Evolutionary conservation across 2,113 vertebrate genomes (phyloP), one percentile per base, ranked within the genome.

Genomic region (Atrichornis clamosus): DNA sequence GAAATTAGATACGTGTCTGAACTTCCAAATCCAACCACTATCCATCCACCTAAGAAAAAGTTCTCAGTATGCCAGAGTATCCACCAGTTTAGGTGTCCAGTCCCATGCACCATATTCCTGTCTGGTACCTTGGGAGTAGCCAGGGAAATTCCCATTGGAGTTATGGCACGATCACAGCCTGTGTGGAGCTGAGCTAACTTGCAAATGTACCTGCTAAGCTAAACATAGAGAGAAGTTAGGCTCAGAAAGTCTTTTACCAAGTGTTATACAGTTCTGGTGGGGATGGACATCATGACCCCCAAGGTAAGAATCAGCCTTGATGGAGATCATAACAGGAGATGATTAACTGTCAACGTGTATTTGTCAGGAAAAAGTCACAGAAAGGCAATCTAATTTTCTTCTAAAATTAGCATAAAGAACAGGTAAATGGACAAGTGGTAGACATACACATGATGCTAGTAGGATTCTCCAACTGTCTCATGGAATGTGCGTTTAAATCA

Each of bases 331-430:
- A 91, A 92, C 80, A 91, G 35, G 20, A 84, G n/a, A 63, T 77
- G 80, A 92, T 83, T 92, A 89, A 20, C 68, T 95, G 89, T 35
- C 87, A 93, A 27, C 42, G 24, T 3, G 3, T 10, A 81, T 95
- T 93, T 93, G 68, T 94, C 84, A 95, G 12, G 32, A 44, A 86
- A 72, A 89, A 46, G 60, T 74, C 87, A 87, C 23, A 70, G 49
- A 70, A 74, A 92, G 81, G 2, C 78, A 68, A 82, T 23, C n/a
- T 70, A 26, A 73, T 67, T 70, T 89, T 32, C 30, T 87, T 78
- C 33, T 67, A 39, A 65, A 78, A 63, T 75, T 86, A 89, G 9
- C 62, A 76, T 67, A 47, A 52, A 67, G 11, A 27, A 27, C 80
- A 91, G 63, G 68, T 87, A 81, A 81, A 62, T 19, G 93, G 28